Evolutionary conservation across 2,888 invertebrate species (phyloP), one percentile per base, ranked within the genome.

Genomic region (Folsomia manolachei): DNA sequence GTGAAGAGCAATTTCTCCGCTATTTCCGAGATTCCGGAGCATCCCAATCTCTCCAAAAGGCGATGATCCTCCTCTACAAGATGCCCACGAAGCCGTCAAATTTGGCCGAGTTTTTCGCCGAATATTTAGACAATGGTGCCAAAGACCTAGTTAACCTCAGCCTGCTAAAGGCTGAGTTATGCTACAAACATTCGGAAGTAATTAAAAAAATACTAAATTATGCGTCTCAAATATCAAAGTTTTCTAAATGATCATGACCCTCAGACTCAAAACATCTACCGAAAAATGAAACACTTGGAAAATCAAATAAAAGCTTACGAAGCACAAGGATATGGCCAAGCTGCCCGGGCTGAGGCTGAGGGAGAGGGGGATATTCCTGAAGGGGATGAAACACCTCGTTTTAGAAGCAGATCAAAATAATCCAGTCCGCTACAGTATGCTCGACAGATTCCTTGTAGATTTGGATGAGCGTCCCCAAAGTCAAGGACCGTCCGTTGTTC

Each of bases 61-160:
- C 78, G 11, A 62, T 79, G 51, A 71, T 72, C n/a, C 64, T 76
- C 4, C 70, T 80, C 0, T 76, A 76, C 27, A 60, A 73, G 64
- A 63, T 80, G 68, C 79, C 80, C 23, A 75, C 77, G 0, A 79
- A 79, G 61, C 80, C 78, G 0, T 53, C 62, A 4, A 76, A 80
- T 66, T 11, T 78, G 7, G 39, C 71, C 2, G 76, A 78, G 39
- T 80, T 71, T 64, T 76, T 78, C 19, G 76, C 75, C 0, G 77
- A 79, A 64, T 80, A 72, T 56, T 67, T 80, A 27, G 77, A 79
- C 68, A 75, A 78, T 71, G 76, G 76, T 11, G 79, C 74, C 1
- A 66, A 39, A n/a, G 56, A 61, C 2, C 24, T 77, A 21, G 63
- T 73, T 21, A 27, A 69, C 23, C 68, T 78, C 27, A 77, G 77